phyloP scores from a whole-genome alignment of 2,888 invertebrate genomes.

The Meiosimyza platycephala region DNA sequence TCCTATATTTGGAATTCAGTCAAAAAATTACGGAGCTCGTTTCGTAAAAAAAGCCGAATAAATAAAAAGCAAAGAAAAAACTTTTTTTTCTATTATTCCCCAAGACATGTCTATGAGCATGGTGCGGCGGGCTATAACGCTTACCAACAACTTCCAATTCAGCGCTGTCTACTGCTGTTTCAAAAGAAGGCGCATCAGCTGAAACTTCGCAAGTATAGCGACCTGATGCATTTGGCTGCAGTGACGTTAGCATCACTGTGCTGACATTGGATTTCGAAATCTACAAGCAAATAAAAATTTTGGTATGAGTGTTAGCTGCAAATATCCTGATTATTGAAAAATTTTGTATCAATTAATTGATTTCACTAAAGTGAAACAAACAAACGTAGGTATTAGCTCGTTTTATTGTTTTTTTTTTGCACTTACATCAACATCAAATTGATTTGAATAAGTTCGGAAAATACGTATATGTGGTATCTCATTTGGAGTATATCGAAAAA shows the following conservation, averaged over 20 bases:
- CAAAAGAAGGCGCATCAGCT: conserved; percentile 58
- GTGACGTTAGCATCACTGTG: conserved; percentile 51
- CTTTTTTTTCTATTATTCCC: too few species aligned
- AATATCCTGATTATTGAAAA: not conserved
- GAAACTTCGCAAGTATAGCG: conserved; percentile 58
- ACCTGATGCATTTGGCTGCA: conserved; percentile 50
- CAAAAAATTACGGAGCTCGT: too few species aligned
- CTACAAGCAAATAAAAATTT: conserved; percentile 15
- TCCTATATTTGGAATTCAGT: too few species aligned
- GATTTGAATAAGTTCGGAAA: conserved; percentile 70
- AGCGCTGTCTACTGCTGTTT: conserved; percentile 54
- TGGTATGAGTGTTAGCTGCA: conserved; percentile 4
- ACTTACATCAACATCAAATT: conserved; percentile 84
- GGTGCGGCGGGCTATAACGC: conserved; percentile 29
- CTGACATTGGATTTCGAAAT: conserved; percentile 52
- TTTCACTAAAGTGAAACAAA: too few species aligned
- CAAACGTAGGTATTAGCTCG: too few species aligned
- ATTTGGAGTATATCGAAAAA: conserved; percentile 83
- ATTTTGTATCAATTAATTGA: too few species aligned
- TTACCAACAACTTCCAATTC: conserved; percentile 58
- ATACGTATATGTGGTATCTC: conserved; percentile 77
- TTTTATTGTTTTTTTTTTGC: not conserved
- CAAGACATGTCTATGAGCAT: too few species aligned
- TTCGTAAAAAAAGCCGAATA: too few species aligned
- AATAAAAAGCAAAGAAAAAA: too few species aligned